Base-by-base conservation (phyloP, 2,888 invertebrate genomes). In the Xanthia togata region DNA sequence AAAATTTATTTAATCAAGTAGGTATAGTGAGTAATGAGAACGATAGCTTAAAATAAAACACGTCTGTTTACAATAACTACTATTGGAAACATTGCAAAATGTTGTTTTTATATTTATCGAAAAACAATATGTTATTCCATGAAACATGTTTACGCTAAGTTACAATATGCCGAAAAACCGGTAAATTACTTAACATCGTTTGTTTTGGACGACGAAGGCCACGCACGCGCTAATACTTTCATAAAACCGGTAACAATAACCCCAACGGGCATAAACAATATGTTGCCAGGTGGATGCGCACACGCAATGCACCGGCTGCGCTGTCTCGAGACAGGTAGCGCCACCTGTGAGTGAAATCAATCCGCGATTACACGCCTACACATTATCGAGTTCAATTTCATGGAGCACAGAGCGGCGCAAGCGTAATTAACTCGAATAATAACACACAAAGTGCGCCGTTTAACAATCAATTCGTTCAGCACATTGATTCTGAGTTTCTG, bases 311-410 rank as follows among this genome's bases (percentile, higher is more conserved):
- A 85, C 74, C 73, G 69, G 60, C 73, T 84, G 71, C 44, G 50
- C 55, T n/a, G 63, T 59, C 38, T 38, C 63, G 60, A 55, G 59
- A 31, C 77, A 72, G 67, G 73, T 85, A 64, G 83, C 78, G 85
- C 83, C 86, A 85, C 79, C 79, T 87, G 86, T 74, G 44, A 73
- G 77, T 38, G 77, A 83, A 73, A 81, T 67, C 72, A 53, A 81
- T 68, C 41, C 68, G 35, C 35, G 64, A 59, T 57, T 44, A 59
- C 59, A 62, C 71, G 31, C 60, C 55, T 35, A 38, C 47, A 53
- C 55, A 76, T 73, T 71, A 82, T 64, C 38, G 55, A 59, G 53
- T 47, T 59, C 31, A 71, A 82, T 69, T 53, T 70, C 62, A 79
- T 63, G 44, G 63, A 68, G 63, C 62, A 65, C 62, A 65, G 64